phyloP scores from a whole-genome alignment of 2,797 vertebrate genomes.

The Vespertilio murinus region DNA sequence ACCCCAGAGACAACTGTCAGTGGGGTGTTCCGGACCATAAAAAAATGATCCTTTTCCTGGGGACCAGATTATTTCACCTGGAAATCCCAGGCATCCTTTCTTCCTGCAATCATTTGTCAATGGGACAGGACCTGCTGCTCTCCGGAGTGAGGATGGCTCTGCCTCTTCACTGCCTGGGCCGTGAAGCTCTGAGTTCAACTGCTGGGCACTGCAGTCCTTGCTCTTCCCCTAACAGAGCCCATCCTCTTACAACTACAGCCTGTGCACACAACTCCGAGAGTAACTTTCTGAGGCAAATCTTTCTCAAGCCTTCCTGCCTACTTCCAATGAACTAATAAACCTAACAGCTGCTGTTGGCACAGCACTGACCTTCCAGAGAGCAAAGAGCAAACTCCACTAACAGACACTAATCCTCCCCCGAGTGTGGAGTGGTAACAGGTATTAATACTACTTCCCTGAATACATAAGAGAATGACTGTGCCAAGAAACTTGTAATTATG shows the following conservation, averaged over 20 bases:
- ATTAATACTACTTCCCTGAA: not conserved
- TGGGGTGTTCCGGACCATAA: conserved; percentile 84
- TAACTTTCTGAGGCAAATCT: not conserved
- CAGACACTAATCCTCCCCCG: not conserved
- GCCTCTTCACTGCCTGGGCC: not conserved
- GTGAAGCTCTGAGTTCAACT: not conserved
- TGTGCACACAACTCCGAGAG: not conserved
- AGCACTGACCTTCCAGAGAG: conserved; percentile 36
- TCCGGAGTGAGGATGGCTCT: not conserved
- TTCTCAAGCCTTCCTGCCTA: not conserved
- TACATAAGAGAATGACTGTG: not conserved
- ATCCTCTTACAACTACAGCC: not conserved
- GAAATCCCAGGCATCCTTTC: conserved; percentile 53
- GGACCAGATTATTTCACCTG: conserved; percentile 81
- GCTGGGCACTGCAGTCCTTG: not conserved
- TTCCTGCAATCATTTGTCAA: conserved; percentile 65
- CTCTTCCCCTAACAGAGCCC: not conserved
- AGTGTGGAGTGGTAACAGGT: not conserved
- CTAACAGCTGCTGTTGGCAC: conserved; percentile 36
- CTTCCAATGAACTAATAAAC: conserved; percentile 52
- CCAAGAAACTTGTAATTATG: not conserved
- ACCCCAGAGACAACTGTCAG: conserved; percentile 82
- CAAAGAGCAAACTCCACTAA: conserved; percentile 23
- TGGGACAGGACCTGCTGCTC: conserved; percentile 43
- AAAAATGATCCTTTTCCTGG: conserved; percentile 81